Evolutionary conservation across 2,888 invertebrate species (phyloP).

Genomic region (Nemapogon koenigi): DNA sequence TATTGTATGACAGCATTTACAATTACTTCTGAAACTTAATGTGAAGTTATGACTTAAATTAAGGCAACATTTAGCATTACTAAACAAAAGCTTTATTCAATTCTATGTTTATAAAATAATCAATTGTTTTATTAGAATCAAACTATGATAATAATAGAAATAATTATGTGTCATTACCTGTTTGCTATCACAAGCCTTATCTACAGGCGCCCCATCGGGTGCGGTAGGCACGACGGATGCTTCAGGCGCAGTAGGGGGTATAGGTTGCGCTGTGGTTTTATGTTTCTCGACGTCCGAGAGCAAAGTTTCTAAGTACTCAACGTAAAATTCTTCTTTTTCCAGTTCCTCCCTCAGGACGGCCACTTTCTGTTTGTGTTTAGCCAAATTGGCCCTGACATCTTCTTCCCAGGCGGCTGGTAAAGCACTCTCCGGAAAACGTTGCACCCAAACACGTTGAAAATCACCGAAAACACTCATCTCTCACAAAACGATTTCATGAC

Average conservation of each 20-base stretch:
- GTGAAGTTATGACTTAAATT: too few relatives aligned
- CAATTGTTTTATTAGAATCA: neutral
- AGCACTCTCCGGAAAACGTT: conserved; percentile 89
- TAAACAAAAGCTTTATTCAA: too few relatives aligned
- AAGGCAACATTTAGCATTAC: too few relatives aligned
- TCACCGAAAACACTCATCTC: conserved; percentile 89
- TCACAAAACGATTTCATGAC: conserved; percentile 62
- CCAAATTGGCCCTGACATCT: conserved; percentile 88
- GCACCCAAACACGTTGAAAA: conserved; percentile 91
- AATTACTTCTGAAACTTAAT: too few relatives aligned
- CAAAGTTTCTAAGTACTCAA: conserved; percentile 85
- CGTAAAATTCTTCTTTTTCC: conserved; percentile 90
- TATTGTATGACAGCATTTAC: too few relatives aligned
- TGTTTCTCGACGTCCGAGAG: conserved; percentile 86
- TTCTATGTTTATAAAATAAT: too few relatives aligned
- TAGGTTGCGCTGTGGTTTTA: conserved; percentile 63
- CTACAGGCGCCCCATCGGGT: conserved; percentile 26
- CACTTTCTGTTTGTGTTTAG: conserved; percentile 89
- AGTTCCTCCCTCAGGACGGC: conserved; percentile 81
- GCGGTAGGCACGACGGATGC: conserved; percentile 48
- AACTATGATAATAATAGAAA: neutral
- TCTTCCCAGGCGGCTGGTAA: conserved; percentile 93
- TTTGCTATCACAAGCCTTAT: conserved; percentile 54
- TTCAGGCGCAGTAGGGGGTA: conserved; percentile 57
- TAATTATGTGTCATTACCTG: conserved; percentile 31